Evolutionary conservation across 2,888 invertebrate genomes (phyloP).

Genomic region (Drosophila bunnanda): DNA sequence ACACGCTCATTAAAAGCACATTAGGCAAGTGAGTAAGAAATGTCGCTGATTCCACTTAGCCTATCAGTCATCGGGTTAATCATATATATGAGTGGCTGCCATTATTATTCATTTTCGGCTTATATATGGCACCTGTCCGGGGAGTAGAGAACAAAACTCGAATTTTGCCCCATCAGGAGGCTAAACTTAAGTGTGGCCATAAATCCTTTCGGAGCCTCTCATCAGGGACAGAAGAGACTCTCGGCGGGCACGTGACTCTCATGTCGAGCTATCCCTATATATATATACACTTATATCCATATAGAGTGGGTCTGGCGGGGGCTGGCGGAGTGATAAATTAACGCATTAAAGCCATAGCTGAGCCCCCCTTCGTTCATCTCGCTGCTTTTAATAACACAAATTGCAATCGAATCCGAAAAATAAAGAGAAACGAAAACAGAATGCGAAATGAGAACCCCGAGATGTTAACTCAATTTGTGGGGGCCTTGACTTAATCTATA

Average conservation of each 20-base stretch:
- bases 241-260: slow-evolving; percentile 41
- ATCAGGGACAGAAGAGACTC: slow-evolving; percentile 25
- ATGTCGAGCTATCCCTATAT: slow-evolving; percentile 13
- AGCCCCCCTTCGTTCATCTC: slow-evolving; percentile 9
- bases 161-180: slow-evolving; percentile 25
- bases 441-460: slow-evolving; percentile 58
- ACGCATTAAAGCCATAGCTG: slow-evolving; percentile 63
- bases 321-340: slow-evolving; percentile 61
- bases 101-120: slow-evolving; percentile 46
- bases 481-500: slow-evolving; percentile 6
- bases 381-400: slow-evolving; percentile 74
- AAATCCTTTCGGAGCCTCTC: slow-evolving; percentile 48
- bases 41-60: slow-evolving; percentile 26
- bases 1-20: slow-evolving; percentile 43
- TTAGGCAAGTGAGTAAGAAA: slow-evolving; percentile 22
- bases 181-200: slow-evolving; percentile 44
- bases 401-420: slow-evolving; percentile 71
- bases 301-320: not conserved
- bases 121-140: slow-evolving; percentile 39
- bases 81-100: slow-evolving; percentile 34
- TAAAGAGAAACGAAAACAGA: slow-evolving; percentile 53
- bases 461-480: slow-evolving; percentile 57
- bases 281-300: not conserved
- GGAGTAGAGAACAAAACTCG: slow-evolving; percentile 18
- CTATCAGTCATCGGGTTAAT: slow-evolving; percentile 49